Base-by-base conservation (phyloP, 1,140 invertebrate genomes). In the Adelges cooleyi region DNA sequence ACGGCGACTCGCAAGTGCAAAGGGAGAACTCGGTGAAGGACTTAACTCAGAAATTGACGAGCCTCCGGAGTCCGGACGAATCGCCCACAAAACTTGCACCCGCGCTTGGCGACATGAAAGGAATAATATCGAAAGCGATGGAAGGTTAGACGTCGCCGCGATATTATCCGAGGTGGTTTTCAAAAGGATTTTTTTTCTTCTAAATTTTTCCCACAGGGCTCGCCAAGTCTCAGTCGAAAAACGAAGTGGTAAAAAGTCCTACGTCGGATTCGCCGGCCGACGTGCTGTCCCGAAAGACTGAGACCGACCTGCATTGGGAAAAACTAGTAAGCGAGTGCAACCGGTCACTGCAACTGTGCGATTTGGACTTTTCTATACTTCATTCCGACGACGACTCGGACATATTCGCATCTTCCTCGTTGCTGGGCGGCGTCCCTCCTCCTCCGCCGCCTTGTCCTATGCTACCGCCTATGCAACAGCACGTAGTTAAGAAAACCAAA, bases 301-400 rank as follows among this genome's bases (percentile, higher is more conserved):
- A 95, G 75, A 93, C 89, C 72, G 92, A 96, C 72, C 76, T 95
- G 1, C 89, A 93, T 71, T 98, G 95, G 95, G 93, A 98, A 71
- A 88, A 92, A 70, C 75, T 95, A 65, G 83, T 90, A 22, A 84
- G 85, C 29, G 85, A 84, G 67, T 76, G 94, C 62, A 85, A 87
- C 65, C 78, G 94, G 68, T 85, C 91, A 1, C 78, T 98, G 48
- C 84, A 86, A 69, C 82, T 99, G 11, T 96, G 95, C 74, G 95
- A 98, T 75, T 77, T 98, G 59, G 95, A 99, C 75, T 99, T 99
- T 72, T 94, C 91, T 1, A 94, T 97, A 76, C 78, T 98, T 29
- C 84, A 83, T 66, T 83, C 84, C 13, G 89, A 92, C 66, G 89
- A 87, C 62, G 86, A 87, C 70, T 80, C 82, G 46, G 83, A 84